A percentile compares a stretch with the other conserved stretches of the same genome.
phyloP scores from a whole-genome alignment of 2,797 vertebrate genomes.

The Hemibagrus guttatus region DNA sequence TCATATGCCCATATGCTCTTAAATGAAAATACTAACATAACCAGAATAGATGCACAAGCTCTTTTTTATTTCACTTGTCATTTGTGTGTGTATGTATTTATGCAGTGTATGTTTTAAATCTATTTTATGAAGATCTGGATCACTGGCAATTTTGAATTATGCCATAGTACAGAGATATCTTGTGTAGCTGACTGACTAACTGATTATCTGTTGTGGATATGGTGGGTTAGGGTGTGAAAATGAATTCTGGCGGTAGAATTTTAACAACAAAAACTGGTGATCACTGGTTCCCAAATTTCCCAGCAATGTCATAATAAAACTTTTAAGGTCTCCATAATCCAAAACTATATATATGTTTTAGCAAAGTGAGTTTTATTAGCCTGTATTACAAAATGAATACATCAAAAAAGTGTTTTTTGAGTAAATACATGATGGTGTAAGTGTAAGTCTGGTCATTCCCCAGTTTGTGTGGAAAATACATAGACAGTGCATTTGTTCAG shows the following conservation, averaged over 20 bases:
- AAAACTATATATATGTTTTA: not conserved
- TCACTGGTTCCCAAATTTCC: not conserved
- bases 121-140: not conserved
- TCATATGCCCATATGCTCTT: slow-evolving; percentile 43
- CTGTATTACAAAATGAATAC: not conserved
- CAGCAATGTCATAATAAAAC: not conserved
- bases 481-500: not conserved
- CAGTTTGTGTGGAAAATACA: not conserved
- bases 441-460: not conserved
- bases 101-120: not conserved
- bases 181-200: not conserved
- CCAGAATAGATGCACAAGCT: not conserved
- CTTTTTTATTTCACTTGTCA: not conserved
- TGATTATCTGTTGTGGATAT: not conserved
- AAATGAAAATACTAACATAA: slow-evolving; percentile 33
- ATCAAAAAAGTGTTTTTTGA: not conserved
- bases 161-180: not conserved
- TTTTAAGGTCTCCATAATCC: not conserved
- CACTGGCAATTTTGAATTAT: not conserved
- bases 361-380: not conserved
- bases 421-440: not conserved
- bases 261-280: not conserved
- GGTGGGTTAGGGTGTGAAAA: not conserved
- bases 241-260: not conserved
- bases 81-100: not conserved